A percentile compares a stretch with the other conserved stretches of the same genome.
phyloP scores from a whole-genome alignment of 2,888 invertebrate genomes.

The Rutpela maculata region DNA sequence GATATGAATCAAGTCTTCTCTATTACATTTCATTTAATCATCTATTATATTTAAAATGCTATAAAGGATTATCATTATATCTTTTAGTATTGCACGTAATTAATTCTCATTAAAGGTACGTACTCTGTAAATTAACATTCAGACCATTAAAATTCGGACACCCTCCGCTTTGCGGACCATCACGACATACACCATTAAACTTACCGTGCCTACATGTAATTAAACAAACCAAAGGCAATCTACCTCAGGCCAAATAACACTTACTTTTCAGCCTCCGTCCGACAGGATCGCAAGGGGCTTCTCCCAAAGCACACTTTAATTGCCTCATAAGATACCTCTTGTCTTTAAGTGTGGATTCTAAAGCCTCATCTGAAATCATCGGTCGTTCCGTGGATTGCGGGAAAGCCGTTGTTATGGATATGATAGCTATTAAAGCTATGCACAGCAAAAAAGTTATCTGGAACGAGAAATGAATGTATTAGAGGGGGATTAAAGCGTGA shows the following conservation, averaged over 20 bases:
- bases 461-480: slow-evolving; percentile 47
- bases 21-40: too few species aligned
- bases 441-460: slow-evolving; percentile 53
- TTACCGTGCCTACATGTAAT: not conserved
- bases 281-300: slow-evolving; percentile 84
- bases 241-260: slow-evolving; percentile 58
- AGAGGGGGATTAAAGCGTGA: slow-evolving; percentile 21
- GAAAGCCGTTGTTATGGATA: slow-evolving; percentile 39
- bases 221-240: not conserved
- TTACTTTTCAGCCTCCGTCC: slow-evolving; percentile 85
- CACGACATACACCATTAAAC: not conserved
- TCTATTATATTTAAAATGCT: too few species aligned
- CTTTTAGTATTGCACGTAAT: too few species aligned
- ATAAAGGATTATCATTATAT: too few species aligned
- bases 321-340: slow-evolving; percentile 83
- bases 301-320: slow-evolving; percentile 84
- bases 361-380: slow-evolving; percentile 79
- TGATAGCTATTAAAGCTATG: slow-evolving; percentile 37
- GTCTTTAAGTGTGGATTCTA: slow-evolving; percentile 82
- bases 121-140: not conserved
- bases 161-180: not conserved
- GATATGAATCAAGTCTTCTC: too few species aligned
- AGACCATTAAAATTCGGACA: not conserved
- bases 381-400: slow-evolving; percentile 64
- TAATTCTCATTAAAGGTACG: too few species aligned